Conservation (phyloP, 2,888 invertebrate genomes). For the Sphecodes monilicornis region DNA sequence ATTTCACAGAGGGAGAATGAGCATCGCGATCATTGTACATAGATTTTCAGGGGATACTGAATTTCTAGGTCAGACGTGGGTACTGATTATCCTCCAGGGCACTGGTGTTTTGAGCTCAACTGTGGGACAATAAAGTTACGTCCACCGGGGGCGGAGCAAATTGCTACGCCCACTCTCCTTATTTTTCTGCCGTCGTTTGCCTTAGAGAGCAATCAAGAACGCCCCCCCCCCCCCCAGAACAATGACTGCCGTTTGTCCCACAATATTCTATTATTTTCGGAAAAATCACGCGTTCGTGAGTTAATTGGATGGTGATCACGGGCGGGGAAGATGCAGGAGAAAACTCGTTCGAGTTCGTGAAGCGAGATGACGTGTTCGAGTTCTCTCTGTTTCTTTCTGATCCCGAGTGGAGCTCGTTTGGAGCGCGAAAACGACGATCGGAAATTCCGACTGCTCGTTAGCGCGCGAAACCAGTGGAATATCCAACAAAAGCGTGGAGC, state of each 20-base stretch:
- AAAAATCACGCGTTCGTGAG: constrained; percentile 3
- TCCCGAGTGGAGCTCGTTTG: constrained; percentile 13
- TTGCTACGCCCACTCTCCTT: background rate
- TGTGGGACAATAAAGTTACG: background rate
- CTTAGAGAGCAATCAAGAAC: background rate
- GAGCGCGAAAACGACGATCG: constrained; percentile 17
- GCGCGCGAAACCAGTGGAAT: constrained; percentile 41
- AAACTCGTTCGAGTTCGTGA: background rate
- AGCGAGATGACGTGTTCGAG: constrained; percentile 10
- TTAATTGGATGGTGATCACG: constrained; percentile 24
- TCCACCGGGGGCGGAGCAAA: background rate
- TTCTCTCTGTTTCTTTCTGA: background rate
- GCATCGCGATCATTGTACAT: background rate
- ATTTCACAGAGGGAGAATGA: background rate
- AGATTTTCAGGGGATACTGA: too few species aligned
- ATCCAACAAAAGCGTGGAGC: background rate
- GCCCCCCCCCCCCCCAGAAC: background rate
- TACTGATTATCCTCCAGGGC: too few species aligned
- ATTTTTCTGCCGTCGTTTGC: background rate
- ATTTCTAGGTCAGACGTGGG: too few species aligned
- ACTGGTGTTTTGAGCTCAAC: background rate
- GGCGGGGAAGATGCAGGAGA: background rate
- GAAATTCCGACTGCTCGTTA: constrained; percentile 52
- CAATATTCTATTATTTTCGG: background rate
- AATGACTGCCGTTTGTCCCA: background rate